phyloP scores from a whole-genome alignment of 2,113 vertebrate species.

The Anarhynchus alexandrinus region DNA sequence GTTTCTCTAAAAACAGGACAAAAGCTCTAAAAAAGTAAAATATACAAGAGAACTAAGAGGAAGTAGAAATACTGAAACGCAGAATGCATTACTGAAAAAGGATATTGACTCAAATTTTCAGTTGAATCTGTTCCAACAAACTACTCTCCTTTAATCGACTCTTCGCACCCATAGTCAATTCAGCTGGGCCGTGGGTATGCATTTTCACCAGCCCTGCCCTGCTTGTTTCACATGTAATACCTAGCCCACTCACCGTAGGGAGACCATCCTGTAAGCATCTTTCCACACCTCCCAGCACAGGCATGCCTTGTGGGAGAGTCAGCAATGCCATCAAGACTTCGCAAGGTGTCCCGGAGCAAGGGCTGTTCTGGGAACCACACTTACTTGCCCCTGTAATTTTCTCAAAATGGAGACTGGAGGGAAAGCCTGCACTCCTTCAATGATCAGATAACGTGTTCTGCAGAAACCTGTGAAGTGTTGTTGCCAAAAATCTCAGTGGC shows the following conservation, averaged over 20 bases:
- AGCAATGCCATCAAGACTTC: not conserved
- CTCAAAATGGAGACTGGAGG: not conserved
- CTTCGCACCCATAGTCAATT: no score
- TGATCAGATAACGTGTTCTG: accelerated
- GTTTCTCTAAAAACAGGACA: not conserved
- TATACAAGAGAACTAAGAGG: not conserved
- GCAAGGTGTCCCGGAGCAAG: not conserved
- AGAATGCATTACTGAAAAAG: not conserved
- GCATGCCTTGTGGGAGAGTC: not conserved
- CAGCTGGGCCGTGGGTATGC: not conserved
- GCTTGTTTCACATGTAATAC: not conserved
- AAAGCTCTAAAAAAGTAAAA: not conserved
- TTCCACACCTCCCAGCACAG: not conserved
- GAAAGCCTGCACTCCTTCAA: not conserved
- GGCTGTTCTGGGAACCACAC: not conserved
- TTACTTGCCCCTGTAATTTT: not conserved
- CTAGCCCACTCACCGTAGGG: accelerated
- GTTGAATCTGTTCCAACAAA: not conserved
- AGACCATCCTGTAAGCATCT: not conserved
- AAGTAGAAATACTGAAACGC: not conserved
- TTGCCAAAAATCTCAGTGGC: not conserved
- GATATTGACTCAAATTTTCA: not conserved
- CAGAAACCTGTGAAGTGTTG: not conserved
- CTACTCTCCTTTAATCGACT: not conserved
- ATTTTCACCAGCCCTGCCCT: not conserved